A percentile compares a stretch with the other conserved stretches of the same genome.
These are phyloP conservation scores for Spinibarbus caldwelli DNA, from an alignment of 2,797 vertebrate species.

Conservation along the genomic window DNA sequence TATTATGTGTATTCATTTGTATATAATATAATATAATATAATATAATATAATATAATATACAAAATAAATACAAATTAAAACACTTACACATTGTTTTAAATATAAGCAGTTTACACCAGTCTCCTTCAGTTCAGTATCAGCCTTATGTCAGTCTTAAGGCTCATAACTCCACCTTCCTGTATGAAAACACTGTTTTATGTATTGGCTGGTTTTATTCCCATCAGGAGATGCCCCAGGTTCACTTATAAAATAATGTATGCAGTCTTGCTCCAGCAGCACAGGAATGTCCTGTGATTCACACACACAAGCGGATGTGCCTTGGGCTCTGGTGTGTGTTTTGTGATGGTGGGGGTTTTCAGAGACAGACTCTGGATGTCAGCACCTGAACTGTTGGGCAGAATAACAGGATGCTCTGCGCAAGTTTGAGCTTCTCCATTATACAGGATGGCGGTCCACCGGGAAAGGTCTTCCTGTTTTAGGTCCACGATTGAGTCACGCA, in stretches of 20 bases:
- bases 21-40: too few relatives aligned
- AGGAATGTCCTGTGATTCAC: slow-evolving; percentile 69
- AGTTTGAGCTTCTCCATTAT: slow-evolving; percentile 54
- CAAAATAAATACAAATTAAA: background rate
- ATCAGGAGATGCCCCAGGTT: slow-evolving; percentile 64
- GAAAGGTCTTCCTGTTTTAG: slow-evolving; percentile 36
- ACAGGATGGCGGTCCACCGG: slow-evolving; percentile 48
- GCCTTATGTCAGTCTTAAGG: background rate
- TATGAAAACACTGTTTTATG: slow-evolving; percentile 67
- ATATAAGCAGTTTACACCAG: background rate
- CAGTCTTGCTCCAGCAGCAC: slow-evolving; percentile 64
- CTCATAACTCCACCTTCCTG: slow-evolving; percentile 13
- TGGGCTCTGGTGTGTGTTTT: slow-evolving; percentile 64
- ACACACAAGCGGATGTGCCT: slow-evolving; percentile 40
- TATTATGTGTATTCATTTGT: too few relatives aligned
- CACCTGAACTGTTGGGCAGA: slow-evolving; percentile 45
- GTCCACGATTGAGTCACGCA: slow-evolving; percentile 38
- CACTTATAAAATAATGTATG: slow-evolving; percentile 71
- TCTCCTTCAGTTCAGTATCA: background rate
- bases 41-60: too few relatives aligned
- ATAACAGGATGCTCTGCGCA: slow-evolving; percentile 56
- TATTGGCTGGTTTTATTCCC: slow-evolving; percentile 67
- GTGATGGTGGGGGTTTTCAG: slow-evolving; percentile 51
- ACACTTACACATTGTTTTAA: background rate
- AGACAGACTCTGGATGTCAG: slow-evolving; percentile 2